phyloP scores from a whole-genome alignment of 1,140 invertebrate genomes.

The Listronotus bonariensis region DNA sequence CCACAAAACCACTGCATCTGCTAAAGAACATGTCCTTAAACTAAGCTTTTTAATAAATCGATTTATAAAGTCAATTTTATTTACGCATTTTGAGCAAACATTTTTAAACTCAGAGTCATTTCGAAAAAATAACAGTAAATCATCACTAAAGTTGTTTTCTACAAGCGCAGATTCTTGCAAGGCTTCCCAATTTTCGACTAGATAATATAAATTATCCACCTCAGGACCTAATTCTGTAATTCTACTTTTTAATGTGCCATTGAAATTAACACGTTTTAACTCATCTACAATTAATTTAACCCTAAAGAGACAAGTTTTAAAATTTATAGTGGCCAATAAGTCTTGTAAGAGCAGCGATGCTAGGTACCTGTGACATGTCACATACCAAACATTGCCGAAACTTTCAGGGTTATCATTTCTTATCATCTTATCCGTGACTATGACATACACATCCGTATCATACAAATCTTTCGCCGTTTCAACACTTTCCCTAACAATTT shows the following conservation, averaged over 20 bases:
- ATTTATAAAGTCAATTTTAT: not conserved
- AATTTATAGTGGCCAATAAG: not conserved
- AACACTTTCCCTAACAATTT: not conserved
- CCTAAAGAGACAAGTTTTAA: constrained; percentile 3
- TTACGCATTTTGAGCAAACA: not conserved
- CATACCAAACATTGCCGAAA: not conserved
- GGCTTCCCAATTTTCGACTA: not conserved
- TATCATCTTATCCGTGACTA: not conserved
- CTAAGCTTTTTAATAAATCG: constrained; percentile 3
- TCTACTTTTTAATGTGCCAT: not conserved
- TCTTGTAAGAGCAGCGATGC: not conserved
- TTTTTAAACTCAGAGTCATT: not conserved
- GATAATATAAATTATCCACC: constrained; percentile 1
- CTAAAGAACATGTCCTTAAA: not conserved
- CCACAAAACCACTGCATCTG: not conserved
- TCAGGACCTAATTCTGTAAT: not conserved
- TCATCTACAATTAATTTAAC: not conserved
- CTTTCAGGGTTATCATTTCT: not conserved
- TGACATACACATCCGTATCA: not conserved
- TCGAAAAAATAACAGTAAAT: not conserved
- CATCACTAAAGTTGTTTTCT: not conserved
- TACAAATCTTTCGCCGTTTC: not conserved
- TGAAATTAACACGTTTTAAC: not conserved
- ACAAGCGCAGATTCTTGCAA: not conserved
- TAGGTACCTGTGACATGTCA: constrained; percentile 1